A percentile compares a stretch with the other conserved stretches of the same genome.
These are phyloP conservation scores for Drosophila antonietae DNA, from an alignment of 2,888 invertebrate species.

Conservation along the genomic window DNA sequence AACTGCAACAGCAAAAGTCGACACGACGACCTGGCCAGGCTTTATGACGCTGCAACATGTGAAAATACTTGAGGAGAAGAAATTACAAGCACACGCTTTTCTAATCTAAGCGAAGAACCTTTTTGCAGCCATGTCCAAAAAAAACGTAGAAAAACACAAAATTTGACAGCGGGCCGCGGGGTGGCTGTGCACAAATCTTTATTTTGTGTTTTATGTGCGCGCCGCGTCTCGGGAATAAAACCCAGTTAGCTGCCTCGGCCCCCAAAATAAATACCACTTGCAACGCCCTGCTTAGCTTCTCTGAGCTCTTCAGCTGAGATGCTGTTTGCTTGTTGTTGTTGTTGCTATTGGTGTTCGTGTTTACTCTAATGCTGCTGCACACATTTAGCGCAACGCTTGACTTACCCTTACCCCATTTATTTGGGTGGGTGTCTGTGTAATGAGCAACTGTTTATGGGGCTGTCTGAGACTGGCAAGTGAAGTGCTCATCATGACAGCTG, in stretches of 20 bases:
- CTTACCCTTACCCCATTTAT: conserved; percentile 56
- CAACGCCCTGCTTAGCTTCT: conserved; percentile 51
- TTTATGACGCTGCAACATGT: conserved; percentile 74
- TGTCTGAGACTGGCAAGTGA: conserved; percentile 64
- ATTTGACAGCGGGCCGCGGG: conserved; percentile 61
- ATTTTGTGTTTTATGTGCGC: conserved; percentile 62
- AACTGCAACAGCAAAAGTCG: conserved; percentile 34
- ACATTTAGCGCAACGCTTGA: conserved; percentile 49
- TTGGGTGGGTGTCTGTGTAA: conserved; percentile 71
- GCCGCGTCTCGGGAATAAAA: conserved; percentile 52
- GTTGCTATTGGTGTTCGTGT: conserved; percentile 43
- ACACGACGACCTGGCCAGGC: conserved; percentile 71
- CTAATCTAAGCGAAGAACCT: conserved; percentile 80
- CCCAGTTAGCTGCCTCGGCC: conserved; percentile 64
- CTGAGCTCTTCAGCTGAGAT: conserved; percentile 24
- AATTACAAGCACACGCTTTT: conserved; percentile 80
- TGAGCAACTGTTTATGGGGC: conserved; percentile 68
- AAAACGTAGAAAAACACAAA: conserved; percentile 26
- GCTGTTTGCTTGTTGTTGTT: neutral
- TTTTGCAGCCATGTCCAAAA: conserved; percentile 76
- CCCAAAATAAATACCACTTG: conserved; percentile 55
- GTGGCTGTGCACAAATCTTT: conserved; percentile 48
- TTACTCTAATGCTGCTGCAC: conserved; percentile 47
- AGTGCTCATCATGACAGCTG: conserved; percentile 72
- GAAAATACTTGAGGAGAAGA: conserved; percentile 70